Evolutionary conservation across 1,140 invertebrate genomes (phyloP).

Genomic region (Cotesia typhae): DNA sequence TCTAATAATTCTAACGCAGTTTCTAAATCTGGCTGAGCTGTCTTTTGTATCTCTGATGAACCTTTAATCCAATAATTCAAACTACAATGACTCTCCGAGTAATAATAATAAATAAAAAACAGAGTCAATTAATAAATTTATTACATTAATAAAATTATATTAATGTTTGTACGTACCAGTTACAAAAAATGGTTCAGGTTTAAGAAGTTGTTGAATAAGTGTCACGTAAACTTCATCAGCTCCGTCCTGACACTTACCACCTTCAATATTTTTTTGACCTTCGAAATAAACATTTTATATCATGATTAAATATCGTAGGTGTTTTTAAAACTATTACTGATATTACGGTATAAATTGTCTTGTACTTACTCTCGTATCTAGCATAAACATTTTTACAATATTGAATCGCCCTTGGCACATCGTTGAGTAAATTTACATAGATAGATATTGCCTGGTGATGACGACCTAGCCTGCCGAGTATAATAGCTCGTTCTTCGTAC

Average conservation of each 20-base stretch:
- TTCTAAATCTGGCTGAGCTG: slow-evolving; percentile 75
- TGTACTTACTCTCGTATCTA: slow-evolving; percentile 54
- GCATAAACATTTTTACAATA: slow-evolving; percentile 82
- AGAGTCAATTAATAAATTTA: slow-evolving; percentile 27
- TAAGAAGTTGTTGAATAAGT: slow-evolving; percentile 73
- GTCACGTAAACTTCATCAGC: slow-evolving; percentile 73
- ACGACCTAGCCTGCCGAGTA: slow-evolving; percentile 85
- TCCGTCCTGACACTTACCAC: slow-evolving; percentile 59
- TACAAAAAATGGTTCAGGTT: slow-evolving; percentile 66
- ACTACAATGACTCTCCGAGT: background rate
- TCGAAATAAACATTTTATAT: slow-evolving; percentile 29
- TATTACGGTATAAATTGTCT: background rate
- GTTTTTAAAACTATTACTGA: background rate
- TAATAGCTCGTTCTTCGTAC: slow-evolving; percentile 92
- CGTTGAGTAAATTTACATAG: slow-evolving; percentile 84
- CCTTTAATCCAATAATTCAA: slow-evolving; percentile 68
- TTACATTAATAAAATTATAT: background rate
- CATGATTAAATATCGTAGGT: background rate
- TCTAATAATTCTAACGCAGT: slow-evolving; percentile 82
- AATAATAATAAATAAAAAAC: slow-evolving; percentile 61
- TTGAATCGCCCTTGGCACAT: slow-evolving; percentile 81
- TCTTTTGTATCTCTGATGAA: slow-evolving; percentile 63
- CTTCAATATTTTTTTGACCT: slow-evolving; percentile 52
- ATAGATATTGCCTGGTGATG: slow-evolving; percentile 93
- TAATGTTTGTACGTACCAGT: slow-evolving; percentile 47